phyloP scores from a whole-genome alignment of 2,113 vertebrate genomes.

The Charadrius vociferus region DNA sequence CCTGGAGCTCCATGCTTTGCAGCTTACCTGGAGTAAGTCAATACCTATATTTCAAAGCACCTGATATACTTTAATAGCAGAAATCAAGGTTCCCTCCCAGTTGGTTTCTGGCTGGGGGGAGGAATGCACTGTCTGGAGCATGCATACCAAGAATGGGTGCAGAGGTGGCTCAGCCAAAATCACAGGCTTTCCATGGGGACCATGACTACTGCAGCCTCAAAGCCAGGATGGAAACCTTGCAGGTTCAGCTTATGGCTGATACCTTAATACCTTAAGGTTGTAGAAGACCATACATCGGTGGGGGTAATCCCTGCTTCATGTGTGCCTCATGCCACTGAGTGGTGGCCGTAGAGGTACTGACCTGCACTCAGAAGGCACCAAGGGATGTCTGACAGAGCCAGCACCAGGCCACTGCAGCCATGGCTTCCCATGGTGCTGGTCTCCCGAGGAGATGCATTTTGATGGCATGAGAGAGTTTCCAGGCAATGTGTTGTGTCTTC shows the following conservation, averaged over 20 bases:
- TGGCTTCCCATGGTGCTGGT: background rate
- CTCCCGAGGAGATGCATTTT: background rate
- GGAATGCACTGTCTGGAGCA: background rate
- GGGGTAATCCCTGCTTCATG: background rate
- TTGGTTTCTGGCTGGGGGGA: background rate
- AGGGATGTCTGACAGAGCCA: background rate
- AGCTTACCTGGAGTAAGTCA: background rate
- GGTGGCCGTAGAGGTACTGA: background rate
- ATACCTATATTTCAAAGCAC: background rate
- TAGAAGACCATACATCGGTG: background rate
- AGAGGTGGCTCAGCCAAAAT: background rate
- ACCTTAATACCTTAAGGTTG: background rate
- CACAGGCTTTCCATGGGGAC: rapidly evolving
- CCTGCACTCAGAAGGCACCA: background rate
- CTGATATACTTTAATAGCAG: background rate
- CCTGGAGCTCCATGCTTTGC: background rate
- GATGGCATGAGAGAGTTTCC: background rate
- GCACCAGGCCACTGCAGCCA: rapidly evolving
- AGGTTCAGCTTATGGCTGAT: background rate
- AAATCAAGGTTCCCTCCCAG: background rate
- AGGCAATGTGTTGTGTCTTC: background rate
- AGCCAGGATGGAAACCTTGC: background rate
- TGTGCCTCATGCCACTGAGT: background rate
- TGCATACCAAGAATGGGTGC: rapidly evolving
- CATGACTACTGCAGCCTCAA: background rate